Percentiles rank a stretch among this genome's conserved stretches.
These are phyloP conservation scores for Protophormia terraenovae DNA, from an alignment of 2,888 invertebrate genomes.

Conservation along the genomic window DNA sequence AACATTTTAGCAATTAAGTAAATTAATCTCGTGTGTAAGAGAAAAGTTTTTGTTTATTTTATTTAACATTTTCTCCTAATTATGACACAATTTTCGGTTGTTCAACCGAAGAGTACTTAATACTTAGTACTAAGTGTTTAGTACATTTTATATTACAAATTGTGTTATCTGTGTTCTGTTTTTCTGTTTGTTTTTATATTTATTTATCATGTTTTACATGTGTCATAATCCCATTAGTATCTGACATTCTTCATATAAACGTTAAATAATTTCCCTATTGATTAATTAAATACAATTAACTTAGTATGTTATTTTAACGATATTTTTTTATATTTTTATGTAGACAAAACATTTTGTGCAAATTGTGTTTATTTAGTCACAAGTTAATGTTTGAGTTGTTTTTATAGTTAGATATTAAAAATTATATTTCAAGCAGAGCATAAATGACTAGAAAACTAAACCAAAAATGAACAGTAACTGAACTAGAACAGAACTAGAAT, in stretches of 20 bases:
- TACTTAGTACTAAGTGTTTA: no score
- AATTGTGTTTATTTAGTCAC: neutral
- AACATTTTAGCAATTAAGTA: neutral
- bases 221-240: conserved; percentile 27
- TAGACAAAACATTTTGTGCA: neutral
- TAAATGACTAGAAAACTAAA: no score
- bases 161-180: neutral
- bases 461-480: no score
- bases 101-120: no score
- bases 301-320: no score
- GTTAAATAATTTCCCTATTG: conserved; percentile 18
- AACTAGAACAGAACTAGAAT: no score
- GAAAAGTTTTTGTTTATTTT: neutral
- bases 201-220: neutral
- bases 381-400: conserved; percentile 4
- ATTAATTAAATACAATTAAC: conserved; percentile 45
- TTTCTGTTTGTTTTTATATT: neutral
- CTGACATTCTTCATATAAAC: neutral
- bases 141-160: neutral
- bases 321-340: neutral
- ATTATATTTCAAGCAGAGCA: no score
- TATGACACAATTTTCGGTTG: no score
- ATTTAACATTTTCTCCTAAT: neutral
- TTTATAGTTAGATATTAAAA: no score
- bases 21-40: neutral